These are phyloP conservation scores for Schizopygopsis pylzovi DNA, from an alignment of 2,797 vertebrate genomes.

Conservation along the genomic window DNA sequence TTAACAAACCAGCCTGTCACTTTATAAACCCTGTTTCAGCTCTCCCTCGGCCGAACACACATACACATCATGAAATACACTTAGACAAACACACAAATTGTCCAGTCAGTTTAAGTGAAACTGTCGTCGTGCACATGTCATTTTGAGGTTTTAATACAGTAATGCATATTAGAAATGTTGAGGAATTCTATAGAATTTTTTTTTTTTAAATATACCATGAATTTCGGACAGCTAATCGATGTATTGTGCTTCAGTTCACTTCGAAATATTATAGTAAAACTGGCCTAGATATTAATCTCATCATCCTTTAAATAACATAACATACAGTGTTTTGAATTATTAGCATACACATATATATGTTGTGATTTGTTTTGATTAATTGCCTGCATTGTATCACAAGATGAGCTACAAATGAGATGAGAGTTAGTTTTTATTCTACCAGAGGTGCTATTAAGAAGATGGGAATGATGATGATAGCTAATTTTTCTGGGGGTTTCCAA, in stretches of 20 bases:
- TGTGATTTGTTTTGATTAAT: not conserved
- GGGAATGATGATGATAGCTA: not conserved
- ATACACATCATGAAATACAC: not conserved
- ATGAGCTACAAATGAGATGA: not conserved
- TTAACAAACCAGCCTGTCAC: conserved; percentile 57
- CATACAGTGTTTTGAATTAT: not conserved
- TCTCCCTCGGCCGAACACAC: conserved; percentile 6
- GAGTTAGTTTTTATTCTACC: not conserved
- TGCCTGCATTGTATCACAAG: not conserved
- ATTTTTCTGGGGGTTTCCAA: not conserved
- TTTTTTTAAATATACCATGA: too few species aligned
- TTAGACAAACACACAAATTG: conserved; percentile 16
- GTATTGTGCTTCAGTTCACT: conserved; percentile 8
- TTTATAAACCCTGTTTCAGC: conserved; percentile 45
- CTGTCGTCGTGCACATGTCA: not conserved
- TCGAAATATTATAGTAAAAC: not conserved
- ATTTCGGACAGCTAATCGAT: not conserved
- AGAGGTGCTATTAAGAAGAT: not conserved
- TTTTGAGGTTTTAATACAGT: not conserved
- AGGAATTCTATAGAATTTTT: not conserved
- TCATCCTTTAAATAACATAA: not conserved
- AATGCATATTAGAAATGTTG: not conserved
- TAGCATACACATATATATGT: not conserved
- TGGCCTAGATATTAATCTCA: not conserved
- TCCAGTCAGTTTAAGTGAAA: not conserved